phyloP scores from a whole-genome alignment of 35 echinoderm and acorn worm species.

The Holothuria glaberrima region DNA sequence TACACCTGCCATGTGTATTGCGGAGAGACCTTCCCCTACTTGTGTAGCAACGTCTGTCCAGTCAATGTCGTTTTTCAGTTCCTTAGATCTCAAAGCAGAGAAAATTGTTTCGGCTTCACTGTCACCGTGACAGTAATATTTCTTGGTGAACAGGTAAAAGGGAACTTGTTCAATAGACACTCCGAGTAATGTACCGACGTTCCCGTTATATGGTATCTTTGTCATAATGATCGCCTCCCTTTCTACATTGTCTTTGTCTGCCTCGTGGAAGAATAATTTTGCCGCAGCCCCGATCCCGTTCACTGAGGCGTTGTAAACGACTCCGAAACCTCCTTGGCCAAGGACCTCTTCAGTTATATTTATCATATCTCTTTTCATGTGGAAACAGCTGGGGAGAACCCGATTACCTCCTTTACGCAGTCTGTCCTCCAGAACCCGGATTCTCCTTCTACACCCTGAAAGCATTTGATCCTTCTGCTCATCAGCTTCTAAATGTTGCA shows the following conservation, averaged over 20 bases:
- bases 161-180: not conserved
- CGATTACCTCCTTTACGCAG: not conserved
- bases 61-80: not conserved
- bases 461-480: not conserved
- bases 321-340: constrained; percentile 3
- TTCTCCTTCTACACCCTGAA: not conserved
- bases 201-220: not conserved
- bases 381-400: not conserved
- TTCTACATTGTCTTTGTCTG: not conserved
- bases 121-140: not conserved
- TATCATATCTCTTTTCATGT: not conserved
- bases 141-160: constrained; percentile 8
- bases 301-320: not conserved
- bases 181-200: not conserved
- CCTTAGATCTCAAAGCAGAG: not conserved
- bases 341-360: not conserved
- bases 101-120: constrained; percentile 4
- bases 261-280: not conserved
- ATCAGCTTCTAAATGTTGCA: not conserved
- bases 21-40: constrained; percentile 8
- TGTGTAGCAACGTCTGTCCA: not conserved
- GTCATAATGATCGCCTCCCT: not conserved
- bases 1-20: not conserved
- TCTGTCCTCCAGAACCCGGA: not conserved
- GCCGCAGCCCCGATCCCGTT: not conserved